Evolutionary conservation across 1,140 invertebrate genomes (phyloP), one percentile per base, ranked within the genome.

Genomic region (Drosophila lowei): DNA sequence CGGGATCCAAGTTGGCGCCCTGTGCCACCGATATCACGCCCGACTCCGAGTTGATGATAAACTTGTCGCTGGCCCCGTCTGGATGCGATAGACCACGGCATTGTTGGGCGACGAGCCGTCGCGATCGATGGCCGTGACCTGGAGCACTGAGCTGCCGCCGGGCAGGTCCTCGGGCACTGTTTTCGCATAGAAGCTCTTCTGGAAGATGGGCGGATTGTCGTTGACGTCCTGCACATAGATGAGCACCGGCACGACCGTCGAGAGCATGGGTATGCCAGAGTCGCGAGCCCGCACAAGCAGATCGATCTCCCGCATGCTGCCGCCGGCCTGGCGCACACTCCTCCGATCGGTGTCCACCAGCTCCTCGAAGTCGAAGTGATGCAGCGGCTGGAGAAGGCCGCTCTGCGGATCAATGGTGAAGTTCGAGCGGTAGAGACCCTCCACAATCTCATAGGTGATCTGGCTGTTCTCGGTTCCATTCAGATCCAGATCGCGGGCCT

Each of bases 71-170:
- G 2, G 96, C 96, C 5, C 98, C 63, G 93, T 94, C 86, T 96
- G 94, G 48, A 99, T 97, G 67, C 97, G 93, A 91, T 99, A 98
- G 4, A 97, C 96, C 1, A 99, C 92, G 54, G 94, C 93, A 90
- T 97, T 98, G 90, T 98, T 97, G 1, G 97, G 96, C 2, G 95
- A 92, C 1, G 97, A 98, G 1, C 96, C 95, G 91, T 99, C 97
- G 1, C 92, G 93, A 92, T 98, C 97, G 72, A 94, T 93, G 1
- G 97, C 96, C 92, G 94, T 94, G 2, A 98, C 95, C 92, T 96
- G 95, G 0, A 97, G 81, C 52, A 98, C 93, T 28, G 94, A 95
- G 52, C 95, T 97, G 1, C 97, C 96, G 15, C 95, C 95, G 0
- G 94, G 93, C 65, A 95, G 93, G 90, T 97, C 96, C 92, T 98